Conservation (phyloP, 2,888 invertebrate species). For the Tenodera sinensis region DNA sequence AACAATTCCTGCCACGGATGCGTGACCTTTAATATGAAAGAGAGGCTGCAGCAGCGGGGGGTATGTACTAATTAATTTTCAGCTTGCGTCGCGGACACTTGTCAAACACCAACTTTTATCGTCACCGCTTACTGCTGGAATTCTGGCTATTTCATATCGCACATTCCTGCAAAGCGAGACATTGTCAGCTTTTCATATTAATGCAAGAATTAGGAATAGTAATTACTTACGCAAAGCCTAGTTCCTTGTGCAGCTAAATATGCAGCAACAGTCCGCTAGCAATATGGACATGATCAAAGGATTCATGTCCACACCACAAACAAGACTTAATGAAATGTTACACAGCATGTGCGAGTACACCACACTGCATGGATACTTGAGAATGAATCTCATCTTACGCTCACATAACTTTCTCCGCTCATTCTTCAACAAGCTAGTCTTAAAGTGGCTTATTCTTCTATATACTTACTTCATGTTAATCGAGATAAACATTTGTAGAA, state of each 20-base stretch:
- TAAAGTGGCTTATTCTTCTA: no score
- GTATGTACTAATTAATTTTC: not conserved
- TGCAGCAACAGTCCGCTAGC: no score
- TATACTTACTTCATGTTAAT: no score
- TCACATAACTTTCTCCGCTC: no score
- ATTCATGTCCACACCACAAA: no score
- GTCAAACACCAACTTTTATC: slow-evolving; percentile 1
- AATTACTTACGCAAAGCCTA: not conserved
- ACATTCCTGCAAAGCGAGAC: not conserved
- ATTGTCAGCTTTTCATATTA: not conserved
- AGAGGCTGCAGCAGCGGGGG: not conserved
- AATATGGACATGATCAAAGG: no score
- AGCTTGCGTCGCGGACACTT: not conserved
- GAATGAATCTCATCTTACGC: no score
- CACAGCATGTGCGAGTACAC: no score
- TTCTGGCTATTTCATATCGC: not conserved
- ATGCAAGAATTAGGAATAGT: not conserved
- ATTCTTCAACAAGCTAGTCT: no score
- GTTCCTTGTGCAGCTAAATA: not conserved
- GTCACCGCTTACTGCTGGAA: not conserved
- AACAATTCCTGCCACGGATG: not conserved
- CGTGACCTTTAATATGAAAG: not conserved
- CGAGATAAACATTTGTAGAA: no score
- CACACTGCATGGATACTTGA: no score
- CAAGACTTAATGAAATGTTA: no score